Evolutionary conservation across 2,113 vertebrate genomes (phyloP).

Genomic region (Morone chrysops): DNA sequence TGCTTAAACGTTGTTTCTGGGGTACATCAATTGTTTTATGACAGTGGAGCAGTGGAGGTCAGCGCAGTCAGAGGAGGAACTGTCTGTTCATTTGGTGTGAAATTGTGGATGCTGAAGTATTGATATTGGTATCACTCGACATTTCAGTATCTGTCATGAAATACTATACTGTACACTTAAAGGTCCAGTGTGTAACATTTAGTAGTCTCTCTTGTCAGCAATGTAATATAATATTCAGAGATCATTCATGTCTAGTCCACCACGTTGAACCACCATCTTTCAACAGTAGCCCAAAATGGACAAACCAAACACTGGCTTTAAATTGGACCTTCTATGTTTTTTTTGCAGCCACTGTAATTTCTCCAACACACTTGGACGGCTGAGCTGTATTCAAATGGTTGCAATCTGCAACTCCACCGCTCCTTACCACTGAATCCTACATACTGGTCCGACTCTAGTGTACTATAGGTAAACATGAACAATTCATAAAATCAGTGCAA

Average conservation of each 20-base stretch:
- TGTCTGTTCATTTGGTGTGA: constrained; percentile 16
- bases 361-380: too few species aligned
- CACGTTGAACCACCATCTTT: too few species aligned
- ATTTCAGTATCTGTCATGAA: neutral
- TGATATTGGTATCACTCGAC: neutral
- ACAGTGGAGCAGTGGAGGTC: constrained; percentile 16
- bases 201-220: too few species aligned
- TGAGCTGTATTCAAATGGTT: too few species aligned
- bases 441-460: neutral
- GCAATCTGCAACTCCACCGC: too few species aligned
- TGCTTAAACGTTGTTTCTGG: constrained; percentile 7
- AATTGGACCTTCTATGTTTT: too few species aligned
- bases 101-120: constrained; percentile 9
- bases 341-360: too few species aligned
- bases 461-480: neutral
- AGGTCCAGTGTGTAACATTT: neutral
- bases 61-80: constrained; percentile 10
- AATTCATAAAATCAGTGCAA: neutral
- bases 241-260: too few species aligned
- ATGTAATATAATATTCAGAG: too few species aligned
- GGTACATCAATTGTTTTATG: neutral
- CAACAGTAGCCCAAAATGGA: too few species aligned
- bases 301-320: too few species aligned
- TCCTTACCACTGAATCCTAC: too few species aligned
- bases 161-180: neutral